phyloP scores from a whole-genome alignment of 2,888 invertebrate genomes.

The Xestia sexstrigata region DNA sequence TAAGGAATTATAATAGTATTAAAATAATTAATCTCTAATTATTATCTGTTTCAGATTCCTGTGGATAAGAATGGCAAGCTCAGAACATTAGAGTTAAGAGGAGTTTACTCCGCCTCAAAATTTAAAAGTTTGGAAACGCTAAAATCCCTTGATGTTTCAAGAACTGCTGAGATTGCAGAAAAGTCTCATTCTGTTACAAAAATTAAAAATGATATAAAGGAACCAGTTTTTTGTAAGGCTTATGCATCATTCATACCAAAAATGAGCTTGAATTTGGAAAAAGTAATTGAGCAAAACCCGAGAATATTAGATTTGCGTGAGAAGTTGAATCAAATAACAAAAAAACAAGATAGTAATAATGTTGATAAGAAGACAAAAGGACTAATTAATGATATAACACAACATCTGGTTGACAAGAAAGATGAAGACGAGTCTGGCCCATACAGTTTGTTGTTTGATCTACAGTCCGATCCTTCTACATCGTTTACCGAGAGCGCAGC shows the following conservation, averaged over 20 bases:
- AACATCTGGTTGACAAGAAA: constrained; percentile 85
- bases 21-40: constrained; percentile 48
- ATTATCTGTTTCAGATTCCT: constrained; percentile 83
- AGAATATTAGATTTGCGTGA: constrained; percentile 87
- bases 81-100: constrained; percentile 83
- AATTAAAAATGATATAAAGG: constrained; percentile 78
- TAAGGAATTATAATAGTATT: neutral
- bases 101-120: constrained; percentile 81
- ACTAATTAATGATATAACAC: constrained; percentile 85
- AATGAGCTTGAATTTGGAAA: constrained; percentile 86
- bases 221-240: constrained; percentile 80
- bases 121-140: constrained; percentile 77
- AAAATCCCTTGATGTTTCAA: constrained; percentile 74
- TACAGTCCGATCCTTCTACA: constrained; percentile 83
- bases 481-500: constrained; percentile 75
- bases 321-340: constrained; percentile 87
- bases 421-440: constrained; percentile 90
- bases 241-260: constrained; percentile 86
- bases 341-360: constrained; percentile 83
- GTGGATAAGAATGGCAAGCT: constrained; percentile 87
- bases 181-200: constrained; percentile 73
- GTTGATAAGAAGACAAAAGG: constrained; percentile 86
- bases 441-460: constrained; percentile 91
- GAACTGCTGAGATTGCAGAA: constrained; percentile 72
- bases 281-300: constrained; percentile 85